Evolutionary conservation across 2,888 invertebrate species (phyloP).

Genomic region (Tetanocera ferruginea): DNA sequence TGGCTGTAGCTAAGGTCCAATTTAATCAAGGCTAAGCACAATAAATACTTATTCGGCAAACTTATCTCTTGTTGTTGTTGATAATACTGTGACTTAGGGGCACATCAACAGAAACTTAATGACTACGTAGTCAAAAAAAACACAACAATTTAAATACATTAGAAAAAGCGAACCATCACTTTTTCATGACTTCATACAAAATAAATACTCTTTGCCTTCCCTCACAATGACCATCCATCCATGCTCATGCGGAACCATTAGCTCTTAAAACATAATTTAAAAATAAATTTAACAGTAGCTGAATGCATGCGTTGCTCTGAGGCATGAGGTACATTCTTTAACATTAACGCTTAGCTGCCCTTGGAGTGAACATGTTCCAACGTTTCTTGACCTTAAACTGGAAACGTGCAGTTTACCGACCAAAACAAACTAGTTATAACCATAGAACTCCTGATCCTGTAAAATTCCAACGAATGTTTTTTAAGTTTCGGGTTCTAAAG

Average conservation of each 20-base stretch:
- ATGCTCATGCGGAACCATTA: neutral
- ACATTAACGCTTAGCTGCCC: neutral
- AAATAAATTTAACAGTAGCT: slow-evolving; percentile 6
- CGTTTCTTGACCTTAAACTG: slow-evolving; percentile 27
- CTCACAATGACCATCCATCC: too few relatives aligned
- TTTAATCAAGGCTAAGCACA: too few relatives aligned
- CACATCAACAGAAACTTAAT: neutral
- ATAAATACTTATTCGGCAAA: too few relatives aligned
- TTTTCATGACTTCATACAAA: neutral
- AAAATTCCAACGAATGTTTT: neutral
- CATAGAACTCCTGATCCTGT: neutral
- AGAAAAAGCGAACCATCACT: neutral
- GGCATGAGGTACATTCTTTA: neutral
- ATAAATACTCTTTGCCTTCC: too few relatives aligned
- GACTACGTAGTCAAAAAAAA: neutral
- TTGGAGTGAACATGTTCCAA: neutral
- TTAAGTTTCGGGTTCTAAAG: neutral
- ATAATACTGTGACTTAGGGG: slow-evolving; percentile 9
- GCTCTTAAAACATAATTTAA: neutral
- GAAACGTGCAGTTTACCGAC: slow-evolving; percentile 19
- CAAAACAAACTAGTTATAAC: neutral
- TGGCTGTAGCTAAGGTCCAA: too few relatives aligned
- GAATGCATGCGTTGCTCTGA: neutral
- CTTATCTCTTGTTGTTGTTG: neutral
- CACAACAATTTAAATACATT: neutral